phyloP scores from a whole-genome alignment of 2,797 vertebrate genomes.

The Borostomias antarcticus region DNA sequence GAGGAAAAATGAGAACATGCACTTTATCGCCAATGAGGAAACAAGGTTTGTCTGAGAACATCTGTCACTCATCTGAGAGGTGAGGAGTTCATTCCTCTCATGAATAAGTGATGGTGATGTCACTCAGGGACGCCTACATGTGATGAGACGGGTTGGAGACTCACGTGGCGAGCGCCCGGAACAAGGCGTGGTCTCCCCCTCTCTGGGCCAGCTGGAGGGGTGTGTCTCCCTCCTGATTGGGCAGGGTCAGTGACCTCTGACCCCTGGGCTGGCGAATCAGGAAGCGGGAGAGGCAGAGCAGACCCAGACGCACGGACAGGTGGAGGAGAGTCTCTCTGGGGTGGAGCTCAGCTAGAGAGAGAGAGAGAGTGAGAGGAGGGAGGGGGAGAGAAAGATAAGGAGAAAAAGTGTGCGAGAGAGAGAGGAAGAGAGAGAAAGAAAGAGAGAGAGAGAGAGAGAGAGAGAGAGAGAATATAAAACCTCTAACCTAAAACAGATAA shows the following conservation, averaged over 20 bases:
- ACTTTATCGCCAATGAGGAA: background rate
- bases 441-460: background rate
- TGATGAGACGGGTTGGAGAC: constrained; percentile 34
- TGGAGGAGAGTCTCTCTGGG: constrained; percentile 81
- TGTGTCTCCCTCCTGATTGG: constrained; percentile 77
- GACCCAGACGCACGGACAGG: constrained; percentile 77
- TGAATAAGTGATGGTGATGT: background rate
- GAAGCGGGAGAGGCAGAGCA: constrained; percentile 79
- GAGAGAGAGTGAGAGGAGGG: background rate
- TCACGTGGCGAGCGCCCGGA: constrained; percentile 74
- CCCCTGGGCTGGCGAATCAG: constrained; percentile 78
- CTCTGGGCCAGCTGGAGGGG: constrained; percentile 76
- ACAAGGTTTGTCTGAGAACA: no score
- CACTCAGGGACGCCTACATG: background rate
- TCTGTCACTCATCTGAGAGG: no score
- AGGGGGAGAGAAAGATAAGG: background rate
- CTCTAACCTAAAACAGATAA: background rate
- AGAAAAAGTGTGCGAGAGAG: background rate
- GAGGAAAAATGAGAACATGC: background rate
- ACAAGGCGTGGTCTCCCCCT: constrained; percentile 61
- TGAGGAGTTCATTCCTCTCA: no score
- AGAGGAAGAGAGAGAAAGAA: background rate
- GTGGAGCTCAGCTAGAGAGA: constrained; percentile 49
- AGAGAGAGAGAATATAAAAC: background rate
- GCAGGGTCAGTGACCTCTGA: constrained; percentile 63